Evolutionary conservation across 2,113 vertebrate genomes (phyloP).

Genomic region (Megaceryle torquata): DNA sequence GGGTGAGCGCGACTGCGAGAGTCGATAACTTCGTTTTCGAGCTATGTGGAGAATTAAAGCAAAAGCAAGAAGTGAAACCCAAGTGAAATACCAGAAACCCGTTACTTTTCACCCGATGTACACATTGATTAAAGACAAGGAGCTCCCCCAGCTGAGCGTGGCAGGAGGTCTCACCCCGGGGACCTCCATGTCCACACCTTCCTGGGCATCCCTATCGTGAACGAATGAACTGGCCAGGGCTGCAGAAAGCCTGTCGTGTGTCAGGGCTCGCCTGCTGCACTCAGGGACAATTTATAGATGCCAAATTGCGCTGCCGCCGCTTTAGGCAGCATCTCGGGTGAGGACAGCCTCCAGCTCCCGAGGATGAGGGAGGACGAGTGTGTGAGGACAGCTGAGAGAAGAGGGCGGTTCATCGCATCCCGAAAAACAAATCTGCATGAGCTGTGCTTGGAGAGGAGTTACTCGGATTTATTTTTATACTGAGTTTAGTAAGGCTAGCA

Average conservation of each 20-base stretch:
- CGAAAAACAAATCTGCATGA: fast-evolving
- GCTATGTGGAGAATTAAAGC: background rate
- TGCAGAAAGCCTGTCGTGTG: background rate
- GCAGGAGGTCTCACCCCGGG: fast-evolving
- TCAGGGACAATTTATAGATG: background rate
- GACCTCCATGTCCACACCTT: background rate
- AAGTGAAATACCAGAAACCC: fast-evolving
- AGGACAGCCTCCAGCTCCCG: background rate
- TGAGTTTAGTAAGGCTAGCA: background rate
- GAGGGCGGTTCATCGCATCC: background rate
- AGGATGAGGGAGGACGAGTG: fast-evolving
- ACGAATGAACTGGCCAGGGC: fast-evolving
- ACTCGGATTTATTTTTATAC: background rate
- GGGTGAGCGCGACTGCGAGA: background rate
- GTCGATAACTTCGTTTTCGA: background rate
- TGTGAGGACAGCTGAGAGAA: background rate
- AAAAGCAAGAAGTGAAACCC: background rate
- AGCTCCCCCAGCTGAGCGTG: too few species aligned
- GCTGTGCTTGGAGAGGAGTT: background rate
- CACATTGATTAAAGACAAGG: fast-evolving
- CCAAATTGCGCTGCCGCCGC: background rate
- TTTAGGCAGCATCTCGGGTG: background rate
- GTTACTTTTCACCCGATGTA: background rate
- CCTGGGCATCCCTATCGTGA: background rate
- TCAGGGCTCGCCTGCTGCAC: background rate